Base-by-base conservation (phyloP, 2,888 invertebrate species). In the Drosophila mulleri region DNA sequence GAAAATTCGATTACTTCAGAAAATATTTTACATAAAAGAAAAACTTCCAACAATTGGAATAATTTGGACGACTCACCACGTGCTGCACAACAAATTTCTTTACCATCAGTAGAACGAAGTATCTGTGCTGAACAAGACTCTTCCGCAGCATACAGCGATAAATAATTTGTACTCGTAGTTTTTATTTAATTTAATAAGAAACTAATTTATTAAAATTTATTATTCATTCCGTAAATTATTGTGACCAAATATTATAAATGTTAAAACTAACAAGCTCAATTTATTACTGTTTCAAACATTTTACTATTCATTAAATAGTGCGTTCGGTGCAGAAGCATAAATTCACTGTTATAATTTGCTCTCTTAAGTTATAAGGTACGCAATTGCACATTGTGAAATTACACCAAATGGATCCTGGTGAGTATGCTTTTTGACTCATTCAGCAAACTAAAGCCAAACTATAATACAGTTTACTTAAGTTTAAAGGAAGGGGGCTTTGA, bases 1-100 rank as follows among this genome's bases (percentile, higher is more conserved):
- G 94, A 94, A 47, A 95, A 95, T 90, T 93, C 93, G 77, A 94
- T 93, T 88, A 83, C 92, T 42, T 88, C 92, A 39, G 14, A 52
- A 14, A 20, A 35, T 20, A 90, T 81, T 39, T 41, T 50, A 18
- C 89, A 92, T 50, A 92, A 92, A 72, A 48, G 48, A 16, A 93
- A 93, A 75, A 90, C 92, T 60, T 93, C 93, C 75, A 78, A 82
- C 60, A 90, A 91, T 69, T 93, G 93, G 78, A 88, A 63, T 50
- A 69, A 72, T 63, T 52, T 90, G 63, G 88, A 80, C 69, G 83
- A 90, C 58, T 79, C 76, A 58, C 78, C 78, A 72, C 79, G 85
- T 70, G 82, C 75, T 74, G 86, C 66, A n/a, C 75, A 74, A 64
- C 82, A 89, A 78, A 87, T 83, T 80, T 84, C 81, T 73, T 90